phyloP scores from a whole-genome alignment of 2,888 invertebrate species.

The Nemoura dubitans region DNA sequence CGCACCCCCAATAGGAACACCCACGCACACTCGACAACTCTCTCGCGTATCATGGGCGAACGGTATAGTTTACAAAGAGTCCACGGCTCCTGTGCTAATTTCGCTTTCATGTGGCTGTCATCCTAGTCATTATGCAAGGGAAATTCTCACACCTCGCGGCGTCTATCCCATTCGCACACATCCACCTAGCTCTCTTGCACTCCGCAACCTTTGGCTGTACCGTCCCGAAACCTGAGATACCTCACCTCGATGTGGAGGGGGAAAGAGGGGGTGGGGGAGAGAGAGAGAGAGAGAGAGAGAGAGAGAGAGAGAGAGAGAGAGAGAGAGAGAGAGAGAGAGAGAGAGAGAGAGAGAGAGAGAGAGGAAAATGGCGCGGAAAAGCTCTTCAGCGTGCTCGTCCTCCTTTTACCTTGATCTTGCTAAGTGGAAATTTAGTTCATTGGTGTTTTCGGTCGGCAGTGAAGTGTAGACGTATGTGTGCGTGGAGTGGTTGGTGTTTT shows the following conservation, averaged over 20 bases:
- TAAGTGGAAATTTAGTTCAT: constrained; percentile 22
- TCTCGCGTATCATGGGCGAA: background rate
- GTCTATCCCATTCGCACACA: background rate
- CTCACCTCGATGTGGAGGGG: background rate
- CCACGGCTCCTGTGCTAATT: background rate
- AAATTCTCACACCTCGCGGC: background rate
- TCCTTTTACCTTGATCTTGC: background rate
- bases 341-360: no score
- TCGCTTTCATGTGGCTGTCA: background rate
- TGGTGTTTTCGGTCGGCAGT: background rate
- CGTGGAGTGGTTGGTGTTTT: no score
- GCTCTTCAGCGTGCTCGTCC: background rate
- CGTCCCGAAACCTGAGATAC: background rate
- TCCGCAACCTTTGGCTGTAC: no score
- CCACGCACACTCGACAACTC: background rate
- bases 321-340: no score
- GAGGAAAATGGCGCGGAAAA: no score
- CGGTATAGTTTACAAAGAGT: background rate
- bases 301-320: no score
- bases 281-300: no score
- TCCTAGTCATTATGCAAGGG: background rate
- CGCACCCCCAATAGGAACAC: background rate
- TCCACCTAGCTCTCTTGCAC: background rate
- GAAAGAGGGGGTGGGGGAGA: background rate
- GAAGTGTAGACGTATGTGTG: no score